Base-by-base conservation (phyloP, 2,888 invertebrate genomes). In the Monochamus alternatus region DNA sequence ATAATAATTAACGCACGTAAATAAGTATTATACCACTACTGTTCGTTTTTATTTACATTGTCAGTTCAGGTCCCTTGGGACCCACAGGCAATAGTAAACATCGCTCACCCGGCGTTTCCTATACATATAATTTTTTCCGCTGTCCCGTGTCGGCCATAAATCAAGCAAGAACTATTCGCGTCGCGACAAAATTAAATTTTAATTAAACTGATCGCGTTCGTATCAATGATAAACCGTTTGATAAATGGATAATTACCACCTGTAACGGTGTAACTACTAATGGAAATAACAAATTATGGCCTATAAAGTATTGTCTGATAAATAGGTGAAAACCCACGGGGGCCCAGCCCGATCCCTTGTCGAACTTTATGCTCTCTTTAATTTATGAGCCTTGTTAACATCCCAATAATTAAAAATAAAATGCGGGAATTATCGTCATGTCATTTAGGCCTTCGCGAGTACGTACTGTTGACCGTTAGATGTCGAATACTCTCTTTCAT, bases 281-380 rank as follows among this genome's bases (percentile, higher is more conserved):
- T 81, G 81, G 78, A 81, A 82, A 82, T 77, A 80, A 80, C 80
- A 80, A 82, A 81, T 82, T 81, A 82, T 79, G 78, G 79, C 66
- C 80, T 76, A 80, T 80, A 80, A 78, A 80, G 73, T 82, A 81
- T 82, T 81, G 81, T 81, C 79, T 80, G 79, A 81, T 82, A 81
- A 82, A 81, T 81, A 80, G 77, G 75, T 71, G 78, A 80, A 77
- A 75, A 77, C 80, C 79, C 80, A 73, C 71, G 79, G 71, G 77
- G 75, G 81, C 78, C 80, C 68, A 79, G 74, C 81, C 82, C 77
- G 78, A 52, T 75, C 77, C 79, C 81, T 69, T 59, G 75, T 75
- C 77, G 76, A 77, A 75, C 75, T 72, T 72, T 70, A 78, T 75
- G 75, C 69, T 70, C 70, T 76, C 66, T 73, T 75, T 78, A 79